Evolutionary conservation across 1,140 invertebrate genomes (phyloP), one percentile per base, ranked within the genome.

Genomic region (Drosophila miranda): DNA sequence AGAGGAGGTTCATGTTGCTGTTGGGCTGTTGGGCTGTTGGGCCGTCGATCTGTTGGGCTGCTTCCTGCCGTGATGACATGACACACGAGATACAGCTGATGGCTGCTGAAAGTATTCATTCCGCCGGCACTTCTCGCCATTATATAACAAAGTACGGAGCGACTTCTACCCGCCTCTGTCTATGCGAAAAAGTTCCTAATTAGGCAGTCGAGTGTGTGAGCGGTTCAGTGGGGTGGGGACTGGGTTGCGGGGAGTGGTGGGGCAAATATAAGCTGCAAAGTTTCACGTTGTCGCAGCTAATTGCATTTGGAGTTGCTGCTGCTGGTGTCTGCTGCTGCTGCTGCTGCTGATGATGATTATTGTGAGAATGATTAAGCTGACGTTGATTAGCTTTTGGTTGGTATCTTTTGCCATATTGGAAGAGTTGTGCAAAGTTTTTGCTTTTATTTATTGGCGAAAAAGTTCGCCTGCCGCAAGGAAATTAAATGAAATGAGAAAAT

Each of bases 281-380:
- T 60, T 84, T 79, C 56, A 44, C 57, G 48, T 70, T 77, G 57
- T 69, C 42, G 48, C 56, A 63, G 72, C 60, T 84, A 77, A 84
- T 74, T 80, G 76, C 81, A 84, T 63, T 84, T 69, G 28, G 57
- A 84, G 72, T 84, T 76, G 42, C 55, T 61, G 46, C 66, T 61
- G 48, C 66, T 62, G 70, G 53, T 55, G 69, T 13, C 11, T 11
- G 0, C 30, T 9, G 9, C 30, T 44, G 34, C 38, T 42, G 46
- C 16, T 54, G 43, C 45, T 54, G 26, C 34, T 26, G 34, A 61
- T 66, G 60, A 61, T 62, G 45, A 82, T 75, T 61, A 61, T 70
- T 57, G 70, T 58, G 74, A 61, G 49, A 42, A 45, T 75, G 63
- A 79, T 79, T 66, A 64, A 63, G 59, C 41, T 69, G 68, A 50